phyloP scores from a whole-genome alignment of 2,888 invertebrate species.

The Lepidochrysops patricia region DNA sequence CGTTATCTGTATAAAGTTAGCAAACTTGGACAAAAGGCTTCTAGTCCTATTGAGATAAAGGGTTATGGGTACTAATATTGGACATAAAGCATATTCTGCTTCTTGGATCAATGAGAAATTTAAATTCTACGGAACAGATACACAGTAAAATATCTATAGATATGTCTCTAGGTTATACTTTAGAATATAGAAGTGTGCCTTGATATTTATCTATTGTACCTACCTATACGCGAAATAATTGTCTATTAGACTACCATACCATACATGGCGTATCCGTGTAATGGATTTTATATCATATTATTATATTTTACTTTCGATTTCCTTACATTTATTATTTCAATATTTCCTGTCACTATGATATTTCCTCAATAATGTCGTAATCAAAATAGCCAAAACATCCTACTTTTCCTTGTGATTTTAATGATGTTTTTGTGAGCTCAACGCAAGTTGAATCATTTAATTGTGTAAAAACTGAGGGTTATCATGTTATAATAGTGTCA shows the following conservation, averaged over 20 bases:
- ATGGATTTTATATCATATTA: no score
- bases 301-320: no score
- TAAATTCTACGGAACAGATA: background rate
- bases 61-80: slow-evolving; percentile 56
- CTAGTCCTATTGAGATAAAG: slow-evolving; percentile 64
- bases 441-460: background rate
- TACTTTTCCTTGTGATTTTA: background rate
- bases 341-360: no score
- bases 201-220: no score
- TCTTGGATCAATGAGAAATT: slow-evolving; percentile 21
- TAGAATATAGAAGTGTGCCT: no score
- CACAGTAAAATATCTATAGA: background rate
- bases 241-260: no score
- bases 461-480: background rate
- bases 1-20: slow-evolving; percentile 41
- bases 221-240: no score
- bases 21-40: slow-evolving; percentile 47
- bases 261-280: no score
- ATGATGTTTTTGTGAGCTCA: background rate
- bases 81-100: slow-evolving; percentile 49
- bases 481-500: background rate
- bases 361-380: background rate
- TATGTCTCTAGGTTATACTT: no score
- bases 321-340: no score
- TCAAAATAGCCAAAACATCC: background rate